Evolutionary conservation across 2,797 vertebrate genomes (phyloP).

Genomic region (Alcedo atthis): DNA sequence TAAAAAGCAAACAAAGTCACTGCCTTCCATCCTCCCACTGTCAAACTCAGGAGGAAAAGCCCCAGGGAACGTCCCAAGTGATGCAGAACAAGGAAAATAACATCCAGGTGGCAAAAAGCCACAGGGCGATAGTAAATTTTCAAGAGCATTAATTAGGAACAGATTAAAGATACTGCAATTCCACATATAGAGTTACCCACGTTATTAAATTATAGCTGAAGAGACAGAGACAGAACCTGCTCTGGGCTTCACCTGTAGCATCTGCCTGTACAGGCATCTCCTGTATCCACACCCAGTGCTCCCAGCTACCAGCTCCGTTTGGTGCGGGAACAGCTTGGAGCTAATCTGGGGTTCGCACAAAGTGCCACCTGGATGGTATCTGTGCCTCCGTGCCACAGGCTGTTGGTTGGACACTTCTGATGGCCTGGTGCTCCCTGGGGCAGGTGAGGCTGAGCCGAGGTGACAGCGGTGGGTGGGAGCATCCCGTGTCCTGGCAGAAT

Average conservation of each 20-base stretch:
- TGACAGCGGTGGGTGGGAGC: neutral
- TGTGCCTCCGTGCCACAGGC: accelerated
- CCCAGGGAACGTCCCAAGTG: neutral
- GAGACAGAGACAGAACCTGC: neutral
- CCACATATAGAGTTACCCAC: neutral
- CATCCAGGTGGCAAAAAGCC: neutral
- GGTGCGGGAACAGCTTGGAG: neutral
- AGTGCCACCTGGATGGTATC: accelerated
- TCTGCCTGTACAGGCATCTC: accelerated
- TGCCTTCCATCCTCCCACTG: neutral
- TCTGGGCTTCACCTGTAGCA: neutral
- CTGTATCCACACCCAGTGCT: accelerated
- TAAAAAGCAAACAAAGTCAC: neutral
- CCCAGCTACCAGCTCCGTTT: accelerated
- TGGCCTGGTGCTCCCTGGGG: neutral
- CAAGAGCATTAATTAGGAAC: neutral
- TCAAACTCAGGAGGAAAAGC: neutral
- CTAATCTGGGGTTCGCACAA: accelerated
- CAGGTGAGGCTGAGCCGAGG: neutral
- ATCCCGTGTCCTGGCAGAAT: neutral
- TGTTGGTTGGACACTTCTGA: neutral
- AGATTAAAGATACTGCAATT: neutral
- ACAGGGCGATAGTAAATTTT: neutral
- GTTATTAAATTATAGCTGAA: neutral
- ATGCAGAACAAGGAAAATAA: neutral